Conservation (phyloP, 64 coral and sea anemone genomes). For the Porites lutea region DNA sequence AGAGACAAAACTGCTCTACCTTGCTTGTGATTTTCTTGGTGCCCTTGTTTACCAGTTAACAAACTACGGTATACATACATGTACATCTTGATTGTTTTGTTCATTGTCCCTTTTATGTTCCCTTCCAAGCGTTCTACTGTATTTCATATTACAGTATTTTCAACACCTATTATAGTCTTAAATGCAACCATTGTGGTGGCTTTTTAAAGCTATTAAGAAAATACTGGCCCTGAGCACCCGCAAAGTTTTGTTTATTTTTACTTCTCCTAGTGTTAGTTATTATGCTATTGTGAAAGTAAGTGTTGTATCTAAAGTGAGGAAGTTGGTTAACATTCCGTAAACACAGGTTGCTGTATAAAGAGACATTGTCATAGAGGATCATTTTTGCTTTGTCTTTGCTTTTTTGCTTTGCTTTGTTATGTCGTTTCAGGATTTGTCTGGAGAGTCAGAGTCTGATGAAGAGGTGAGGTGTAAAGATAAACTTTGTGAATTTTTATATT, state of each 20-base stretch:
- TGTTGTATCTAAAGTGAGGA: background rate
- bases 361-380: background rate
- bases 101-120: too few relatives aligned
- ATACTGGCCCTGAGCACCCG: too few relatives aligned
- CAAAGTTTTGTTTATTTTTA: background rate
- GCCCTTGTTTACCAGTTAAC: too few relatives aligned
- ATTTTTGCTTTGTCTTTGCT: background rate
- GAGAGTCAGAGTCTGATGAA: constrained; percentile 1
- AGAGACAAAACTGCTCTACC: background rate
- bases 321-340: background rate
- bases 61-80: too few relatives aligned
- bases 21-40: too few relatives aligned
- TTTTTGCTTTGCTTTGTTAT: background rate
- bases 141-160: too few relatives aligned
- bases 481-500: background rate
- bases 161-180: too few relatives aligned
- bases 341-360: background rate
- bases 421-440: background rate
- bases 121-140: too few relatives aligned
- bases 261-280: background rate
- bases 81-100: too few relatives aligned
- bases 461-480: background rate
- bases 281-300: background rate
- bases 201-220: too few relatives aligned
- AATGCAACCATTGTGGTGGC: too few relatives aligned